These are phyloP conservation scores for roundworm (Caenorhabditis elegans) DNA, from an alignment of 1,140 invertebrate species.

Conservation along the genomic window WBcel235 BX284604.4:42501-43000, in stretches of 20 bases:
- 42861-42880: slow-evolving; percentile 34
- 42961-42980: not conserved
- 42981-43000: too few relatives aligned
- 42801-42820: too few relatives aligned
- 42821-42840: slow-evolving; percentile 34
- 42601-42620: too few relatives aligned
- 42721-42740: slow-evolving; percentile 54
- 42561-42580: too few relatives aligned
- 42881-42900: slow-evolving; percentile 46
- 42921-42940: slow-evolving; percentile 27
- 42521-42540: too few relatives aligned
- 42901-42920: slow-evolving; percentile 46
- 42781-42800: too few relatives aligned
- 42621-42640: too few relatives aligned
- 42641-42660: slow-evolving; percentile 32
- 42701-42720: slow-evolving; percentile 60
- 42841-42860: slow-evolving; percentile 23
- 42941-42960: not conserved
- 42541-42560: too few relatives aligned
- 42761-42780: too few relatives aligned
- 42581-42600: too few relatives aligned
- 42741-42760: too few relatives aligned
- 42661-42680: slow-evolving; percentile 56
- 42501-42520: too few relatives aligned
- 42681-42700: slow-evolving; percentile 57